These are phyloP conservation scores for Cephus rjabovi DNA, from an alignment of 2,888 invertebrate genomes.

Conservation along the genomic window DNA sequence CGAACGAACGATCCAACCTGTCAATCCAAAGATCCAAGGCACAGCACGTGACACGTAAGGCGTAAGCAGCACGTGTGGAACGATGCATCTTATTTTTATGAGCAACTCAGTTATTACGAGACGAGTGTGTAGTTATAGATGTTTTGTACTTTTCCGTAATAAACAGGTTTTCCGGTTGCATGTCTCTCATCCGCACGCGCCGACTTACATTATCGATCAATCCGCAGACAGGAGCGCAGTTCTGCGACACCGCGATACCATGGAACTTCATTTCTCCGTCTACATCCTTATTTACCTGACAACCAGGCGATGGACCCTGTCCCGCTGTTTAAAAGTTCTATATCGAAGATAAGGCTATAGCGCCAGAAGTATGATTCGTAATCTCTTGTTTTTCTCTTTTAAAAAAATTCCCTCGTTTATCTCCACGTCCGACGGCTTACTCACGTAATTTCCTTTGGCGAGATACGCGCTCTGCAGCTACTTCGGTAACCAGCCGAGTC, in stretches of 20 bases:
- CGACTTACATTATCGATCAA: neutral
- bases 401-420: neutral
- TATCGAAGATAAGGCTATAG: neutral
- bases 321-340: neutral
- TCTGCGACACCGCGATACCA: neutral
- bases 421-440: neutral
- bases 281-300: neutral
- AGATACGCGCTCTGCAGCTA: neutral
- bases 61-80: neutral
- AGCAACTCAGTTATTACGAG: neutral
- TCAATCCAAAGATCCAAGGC: neutral
- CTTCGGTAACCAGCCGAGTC: constrained; percentile 20
- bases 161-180: neutral
- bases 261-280: neutral
- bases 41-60: neutral
- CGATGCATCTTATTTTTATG: neutral
- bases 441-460: neutral
- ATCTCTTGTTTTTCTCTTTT: neutral
- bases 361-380: neutral
- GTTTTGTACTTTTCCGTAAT: neutral
- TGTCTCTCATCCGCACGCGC: neutral
- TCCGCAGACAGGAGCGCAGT: neutral
- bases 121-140: neutral
- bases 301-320: neutral
- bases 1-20: neutral